Evolutionary conservation across 2,113 vertebrate genomes (phyloP), one percentile per base, ranked within the genome.

Genomic region (Abramis brama): DNA sequence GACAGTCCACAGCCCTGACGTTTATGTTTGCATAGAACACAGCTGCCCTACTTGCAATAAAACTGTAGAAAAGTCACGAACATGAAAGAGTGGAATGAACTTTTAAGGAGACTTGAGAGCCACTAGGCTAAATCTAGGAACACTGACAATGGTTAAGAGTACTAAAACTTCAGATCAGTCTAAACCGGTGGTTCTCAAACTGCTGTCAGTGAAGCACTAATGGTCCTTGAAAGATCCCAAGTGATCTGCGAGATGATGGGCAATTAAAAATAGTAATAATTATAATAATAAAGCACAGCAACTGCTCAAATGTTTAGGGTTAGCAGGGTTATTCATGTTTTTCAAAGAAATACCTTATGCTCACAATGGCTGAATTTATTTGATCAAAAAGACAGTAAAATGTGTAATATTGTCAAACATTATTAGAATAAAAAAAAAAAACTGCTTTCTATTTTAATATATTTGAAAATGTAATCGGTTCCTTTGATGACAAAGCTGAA

Each of bases 21-120:
- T 43, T 85, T 50, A 15, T 30, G 75, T 85, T 77, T 82, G 70
- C 68, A 77, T 47, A 36, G 68, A 83, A 71, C 55, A 80, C 47
- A 81, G 45, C 47, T 64, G 66, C 13, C 36, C 68, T 50, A 83
- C 83, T 50, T 76, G 85, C 36, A 30, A 85, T n/a, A 45, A 78
- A 84, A 85, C 76, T 70, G 27, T 36, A 27, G 39, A 78, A 71
- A 87, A 85, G 66, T 62, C 59, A 73, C 25, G 15, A 11, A 78
- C 27, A 33, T 19, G 43, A 52, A 13, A 82, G 52, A 30, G 47
- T 39, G 36, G 39, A 59, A 36, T 23, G 9, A 52, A 73, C 83
- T 52, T 55, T 36, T 39, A 86, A 66, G 59, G 50, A 75, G 68
- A 86, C 21, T 81, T 21, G 55, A 60, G 15, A 47, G 39, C 43